Evolutionary conservation across 1,140 invertebrate genomes (phyloP), one percentile per base, ranked within the genome.

Genomic region (Panagrolaimus sp.): DNA sequence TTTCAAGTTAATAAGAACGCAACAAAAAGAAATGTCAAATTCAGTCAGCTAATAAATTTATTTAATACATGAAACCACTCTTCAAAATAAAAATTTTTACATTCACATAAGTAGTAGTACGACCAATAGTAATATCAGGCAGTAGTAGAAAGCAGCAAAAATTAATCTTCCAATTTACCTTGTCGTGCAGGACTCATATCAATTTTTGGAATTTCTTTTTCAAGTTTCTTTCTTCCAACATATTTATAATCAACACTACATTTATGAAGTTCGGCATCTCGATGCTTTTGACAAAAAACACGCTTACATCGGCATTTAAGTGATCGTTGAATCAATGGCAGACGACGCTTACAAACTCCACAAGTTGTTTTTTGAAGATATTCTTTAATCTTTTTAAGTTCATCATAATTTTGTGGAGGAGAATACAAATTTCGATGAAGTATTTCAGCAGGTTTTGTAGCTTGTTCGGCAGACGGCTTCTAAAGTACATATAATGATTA

Each of bases 131-230:
- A n/a, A n/a, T n/a, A n/a, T n/a, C n/a, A n/a, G n/a, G n/a, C n/a
- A n/a, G n/a, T n/a, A n/a, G n/a, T n/a, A n/a, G n/a, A n/a, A n/a
- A n/a, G n/a, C n/a, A n/a, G n/a, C n/a, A n/a, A n/a, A n/a, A n/a
- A n/a, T n/a, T n/a, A n/a, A n/a, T n/a, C n/a, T n/a, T n/a, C n/a
- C n/a, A n/a, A n/a, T 52, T 52, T 52, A 15, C n/a, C 48, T 8
- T 52, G 17, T 52, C 48, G 7, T n/a, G 48, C 48, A 0, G n/a
- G n/a, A 24, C 48, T 24, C 48, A 52, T 5, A 5, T 58, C 52
- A 21, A 58, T 58, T 28, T 58, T 58, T 58, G 52, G 52, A 58
- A 58, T 21, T 17, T 58, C 52, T 28, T 58, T 58, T 58, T 58
- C 52, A 17, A 58, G 52, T 28, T 58, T 58, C 52, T 58, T 58